Evolutionary conservation across 2,797 vertebrate genomes (phyloP), one percentile per base, ranked within the genome.

Genomic region (Tamandua tetradactyla): DNA sequence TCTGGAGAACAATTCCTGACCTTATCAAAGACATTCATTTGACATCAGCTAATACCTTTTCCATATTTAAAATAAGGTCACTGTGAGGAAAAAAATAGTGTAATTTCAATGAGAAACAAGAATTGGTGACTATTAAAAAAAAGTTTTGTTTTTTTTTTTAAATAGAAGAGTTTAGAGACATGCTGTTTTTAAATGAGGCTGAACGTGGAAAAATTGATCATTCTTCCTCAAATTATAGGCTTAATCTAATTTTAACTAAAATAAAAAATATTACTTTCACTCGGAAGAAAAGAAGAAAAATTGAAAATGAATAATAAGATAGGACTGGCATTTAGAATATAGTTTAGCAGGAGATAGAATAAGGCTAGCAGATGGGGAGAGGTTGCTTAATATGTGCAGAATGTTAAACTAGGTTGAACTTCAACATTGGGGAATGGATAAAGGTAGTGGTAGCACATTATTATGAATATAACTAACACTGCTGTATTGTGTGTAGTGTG

Each of bases 221-320:
- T 80, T 85, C 66, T 80, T 79, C 32, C 72, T 27, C 32, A 74
- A 47, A 74, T 80, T 80, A 91, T 55, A 66, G 6, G 37, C n/a
- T 84, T 94, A 59, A 71, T 62, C 42, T 30, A 78, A 94, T 74
- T 86, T 59, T 32, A 74, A 17, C 85, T 22, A 71, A 89, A 71
- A 81, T 86, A 23, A 71, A 78, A 90, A 49, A 13, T 47, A 68
- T 71, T 68, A 78, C 30, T 71, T 23, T 12, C 66, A 62, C 89
- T 85, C 79, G 18, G 13, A 71, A 59, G 79, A 64, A 44, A 6
- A 42, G 85, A 93, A 27, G 76, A 62, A 84, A 69, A 42, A 89
- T 37, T 86, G 27, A 86, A 62, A 91, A 72, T 80, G 23, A 66
- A 57, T 80, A 94, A 74, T 7, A 75, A 25, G 49, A 55, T 88